Base-by-base conservation (phyloP, 30 jellyfish, hydroid and myxozoan genomes). In the Aurelia sp. region DNA sequence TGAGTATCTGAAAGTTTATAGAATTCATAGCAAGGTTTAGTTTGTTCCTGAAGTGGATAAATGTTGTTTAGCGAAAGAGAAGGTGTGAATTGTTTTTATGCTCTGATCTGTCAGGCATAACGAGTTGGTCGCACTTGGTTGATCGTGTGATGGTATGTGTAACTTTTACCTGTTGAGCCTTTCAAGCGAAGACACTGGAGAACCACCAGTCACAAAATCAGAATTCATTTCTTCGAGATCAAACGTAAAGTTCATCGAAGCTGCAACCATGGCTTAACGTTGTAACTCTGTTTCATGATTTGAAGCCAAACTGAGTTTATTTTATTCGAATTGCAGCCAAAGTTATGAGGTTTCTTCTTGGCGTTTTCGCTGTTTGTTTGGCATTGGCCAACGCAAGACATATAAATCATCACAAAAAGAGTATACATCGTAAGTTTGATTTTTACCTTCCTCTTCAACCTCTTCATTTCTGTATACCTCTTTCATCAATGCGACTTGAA, bases 321-420 rank as follows among this genome's bases (percentile, higher is more conserved):
- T 80, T 35, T 4, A 31, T 82, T 82, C 20, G 62, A 31, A 15
- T 82, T 84, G 15, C 93, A 84, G 93, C 84, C 81, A 60, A 71
- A 61, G 68, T 67, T 47, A 84, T 84, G 93, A 84, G 93, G 93
- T 84, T 84, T 84, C 93, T 84, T 84, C 93, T 84, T 81, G 65
- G 93, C 87, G 76, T 84, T 4, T 80, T 84, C 79, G 93, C 93
- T 48, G 87, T 74, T 73, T 84, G 93, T 60, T 65, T 84, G 93
- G 86, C 87, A 60, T 74, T 84, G 73, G 93, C 93, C 86, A 69
- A 76, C 76, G 93, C 93, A 84, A 84, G 93, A 84, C 93, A 84
- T 74, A 15, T 84, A n/a, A 48, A 21, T 20, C 86, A 53, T 52
- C 50, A 37, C 50, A 41, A 52, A 62, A 58, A 51, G 22, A 62